A percentile compares a stretch with the other conserved stretches of the same genome.
phyloP scores from a whole-genome alignment of 2,888 invertebrate species.

The Drosophila pseudotalamancana region DNA sequence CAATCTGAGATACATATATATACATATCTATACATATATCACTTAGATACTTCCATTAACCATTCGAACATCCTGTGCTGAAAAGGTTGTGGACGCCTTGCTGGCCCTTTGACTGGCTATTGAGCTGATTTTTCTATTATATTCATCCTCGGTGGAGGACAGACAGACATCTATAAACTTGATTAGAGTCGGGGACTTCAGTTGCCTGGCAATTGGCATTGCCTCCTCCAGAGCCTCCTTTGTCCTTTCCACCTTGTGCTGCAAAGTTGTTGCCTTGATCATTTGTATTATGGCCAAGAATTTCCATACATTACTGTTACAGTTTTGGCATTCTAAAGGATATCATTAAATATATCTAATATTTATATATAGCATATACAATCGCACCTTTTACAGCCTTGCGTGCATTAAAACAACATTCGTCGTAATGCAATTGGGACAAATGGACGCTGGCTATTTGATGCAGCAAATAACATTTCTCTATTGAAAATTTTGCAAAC shows the following conservation, averaged over 20 bases:
- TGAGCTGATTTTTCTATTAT: constrained; percentile 12
- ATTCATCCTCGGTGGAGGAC: constrained; percentile 35
- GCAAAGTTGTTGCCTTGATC: constrained; percentile 72
- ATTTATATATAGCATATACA: neutral
- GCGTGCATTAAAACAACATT: constrained; percentile 73
- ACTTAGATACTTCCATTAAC: too few species aligned
- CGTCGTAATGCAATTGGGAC: constrained; percentile 72
- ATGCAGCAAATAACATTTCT: constrained; percentile 76
- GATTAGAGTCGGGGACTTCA: constrained; percentile 4
- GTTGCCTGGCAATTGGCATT: constrained; percentile 18
- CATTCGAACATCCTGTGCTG: neutral
- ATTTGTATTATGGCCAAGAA: constrained; percentile 74
- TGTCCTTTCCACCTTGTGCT: constrained; percentile 79
- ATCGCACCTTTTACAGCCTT: constrained; percentile 57
- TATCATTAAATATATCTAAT: too few species aligned
- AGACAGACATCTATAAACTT: constrained; percentile 49
- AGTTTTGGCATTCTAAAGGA: constrained; percentile 54
- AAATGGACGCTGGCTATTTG: constrained; percentile 73
- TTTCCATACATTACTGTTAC: constrained; percentile 74
- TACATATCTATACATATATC: too few species aligned
- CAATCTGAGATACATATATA: too few species aligned
- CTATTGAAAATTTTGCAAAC: constrained; percentile 78
- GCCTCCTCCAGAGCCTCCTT: constrained; percentile 61
- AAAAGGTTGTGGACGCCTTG: constrained; percentile 5
- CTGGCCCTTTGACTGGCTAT: constrained; percentile 19